Evolutionary conservation across 2,888 invertebrate genomes (phyloP).

Genomic region (Sphaerophoria taeniata): DNA sequence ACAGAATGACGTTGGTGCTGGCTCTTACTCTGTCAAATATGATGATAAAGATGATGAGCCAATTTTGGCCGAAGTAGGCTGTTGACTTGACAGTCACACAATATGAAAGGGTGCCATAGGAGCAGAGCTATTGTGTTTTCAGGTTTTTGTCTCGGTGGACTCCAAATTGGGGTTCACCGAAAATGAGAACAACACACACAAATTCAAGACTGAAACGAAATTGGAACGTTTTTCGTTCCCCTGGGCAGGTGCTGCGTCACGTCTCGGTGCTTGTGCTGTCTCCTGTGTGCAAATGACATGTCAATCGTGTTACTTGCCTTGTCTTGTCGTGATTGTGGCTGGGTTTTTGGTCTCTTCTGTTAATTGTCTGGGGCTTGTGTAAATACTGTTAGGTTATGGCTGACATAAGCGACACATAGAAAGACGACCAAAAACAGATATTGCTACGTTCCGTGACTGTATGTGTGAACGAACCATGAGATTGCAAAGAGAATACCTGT

Average conservation of each 20-base stretch:
- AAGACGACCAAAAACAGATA: constrained; percentile 16
- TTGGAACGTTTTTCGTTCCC: constrained; percentile 47
- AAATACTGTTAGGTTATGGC: constrained; percentile 35
- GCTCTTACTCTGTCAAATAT: constrained; percentile 37
- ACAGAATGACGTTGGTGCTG: background rate
- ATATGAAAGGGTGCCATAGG: background rate
- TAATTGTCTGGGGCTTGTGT: constrained; percentile 67
- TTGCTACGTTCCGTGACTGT: background rate
- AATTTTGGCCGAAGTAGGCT: constrained; percentile 55
- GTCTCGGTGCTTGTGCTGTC: constrained; percentile 12
- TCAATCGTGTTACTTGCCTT: constrained; percentile 55
- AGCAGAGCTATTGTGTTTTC: constrained; percentile 48
- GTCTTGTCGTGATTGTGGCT: constrained; percentile 62
- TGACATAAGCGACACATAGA: constrained; percentile 55
- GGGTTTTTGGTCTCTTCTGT: constrained; percentile 40
- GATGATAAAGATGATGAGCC: constrained; percentile 72
- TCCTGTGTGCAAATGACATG: constrained; percentile 54
- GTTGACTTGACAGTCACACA: background rate
- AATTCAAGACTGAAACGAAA: constrained; percentile 28
- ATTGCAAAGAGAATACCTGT: background rate
- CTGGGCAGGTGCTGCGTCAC: constrained; percentile 48
- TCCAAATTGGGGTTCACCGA: background rate
- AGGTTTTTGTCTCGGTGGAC: constrained; percentile 50
- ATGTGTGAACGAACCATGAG: background rate
- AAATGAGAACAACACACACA: background rate